phyloP scores from a whole-genome alignment of 1,140 invertebrate species.

The Drosophila nigrodunni region DNA sequence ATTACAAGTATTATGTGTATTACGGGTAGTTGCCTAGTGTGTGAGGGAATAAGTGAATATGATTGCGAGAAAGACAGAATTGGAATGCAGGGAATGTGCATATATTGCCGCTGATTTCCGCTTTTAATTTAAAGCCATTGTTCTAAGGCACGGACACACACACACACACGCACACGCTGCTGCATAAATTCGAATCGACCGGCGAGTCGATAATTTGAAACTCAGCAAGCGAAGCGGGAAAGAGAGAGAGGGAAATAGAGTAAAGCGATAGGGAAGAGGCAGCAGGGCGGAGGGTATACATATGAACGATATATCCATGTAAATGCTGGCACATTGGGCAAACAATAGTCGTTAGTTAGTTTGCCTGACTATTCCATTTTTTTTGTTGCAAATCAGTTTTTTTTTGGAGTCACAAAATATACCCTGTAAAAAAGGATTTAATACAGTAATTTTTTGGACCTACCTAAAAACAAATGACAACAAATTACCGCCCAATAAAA shows the following conservation, averaged over 20 bases:
- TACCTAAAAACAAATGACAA: too few species aligned
- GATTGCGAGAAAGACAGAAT: neutral
- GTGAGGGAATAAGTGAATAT: neutral
- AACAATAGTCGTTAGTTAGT: conserved; percentile 79
- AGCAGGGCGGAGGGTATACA: too few species aligned
- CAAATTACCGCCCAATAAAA: too few species aligned
- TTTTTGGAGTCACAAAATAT: neutral
- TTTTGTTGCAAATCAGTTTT: conserved; percentile 38
- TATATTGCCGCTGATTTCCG: conserved; percentile 71
- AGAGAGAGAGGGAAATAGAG: neutral
- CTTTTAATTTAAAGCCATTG: conserved; percentile 79
- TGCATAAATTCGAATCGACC: conserved; percentile 33
- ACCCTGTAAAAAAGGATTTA: conserved; percentile 12
- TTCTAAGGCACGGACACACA: conserved; percentile 62
- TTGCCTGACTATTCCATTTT: conserved; percentile 51
- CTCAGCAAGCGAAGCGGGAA: neutral
- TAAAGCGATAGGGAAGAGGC: neutral
- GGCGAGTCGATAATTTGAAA: conserved; percentile 43
- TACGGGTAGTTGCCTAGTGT: conserved; percentile 48
- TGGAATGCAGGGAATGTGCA: conserved; percentile 33
- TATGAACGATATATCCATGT: conserved; percentile 42
- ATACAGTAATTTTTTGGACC: too few species aligned
- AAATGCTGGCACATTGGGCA: conserved; percentile 57
- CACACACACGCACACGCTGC: conserved; percentile 6
- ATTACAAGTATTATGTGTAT: conserved; percentile 81